Percentiles rank a stretch among this genome's conserved stretches.
Evolutionary conservation across 2,797 vertebrate species (phyloP).

Genomic region (Xenops minutus): DNA sequence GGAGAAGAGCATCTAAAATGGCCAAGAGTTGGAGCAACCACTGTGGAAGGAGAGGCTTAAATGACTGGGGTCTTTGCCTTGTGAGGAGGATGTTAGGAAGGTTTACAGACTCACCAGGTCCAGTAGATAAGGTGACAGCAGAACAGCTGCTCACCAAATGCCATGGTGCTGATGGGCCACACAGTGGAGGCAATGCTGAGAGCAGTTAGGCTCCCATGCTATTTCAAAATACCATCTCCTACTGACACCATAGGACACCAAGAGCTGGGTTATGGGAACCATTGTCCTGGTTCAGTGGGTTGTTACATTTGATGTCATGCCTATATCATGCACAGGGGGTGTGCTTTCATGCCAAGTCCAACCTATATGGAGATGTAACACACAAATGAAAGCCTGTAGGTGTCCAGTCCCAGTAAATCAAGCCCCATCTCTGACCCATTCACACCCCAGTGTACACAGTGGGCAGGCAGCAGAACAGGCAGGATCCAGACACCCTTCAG

Average conservation of each 20-base stretch:
- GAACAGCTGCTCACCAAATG: not conserved
- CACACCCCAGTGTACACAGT: not conserved
- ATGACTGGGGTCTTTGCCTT: not conserved
- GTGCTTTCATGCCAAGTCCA: not conserved
- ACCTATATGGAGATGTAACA: fast-evolving
- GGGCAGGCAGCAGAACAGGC: not conserved
- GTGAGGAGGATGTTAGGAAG: not conserved
- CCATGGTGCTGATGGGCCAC: not conserved
- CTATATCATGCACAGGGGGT: not conserved
- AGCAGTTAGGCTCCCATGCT: fast-evolving
- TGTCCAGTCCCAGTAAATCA: not conserved
- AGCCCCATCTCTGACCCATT: fast-evolving
- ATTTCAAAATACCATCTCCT: not conserved
- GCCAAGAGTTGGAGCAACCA: not conserved
- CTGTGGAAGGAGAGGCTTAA: not conserved
- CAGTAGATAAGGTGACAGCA: not conserved
- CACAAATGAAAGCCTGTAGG: not conserved
- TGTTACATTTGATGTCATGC: not conserved
- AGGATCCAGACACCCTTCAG: not conserved
- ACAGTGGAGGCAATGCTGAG: not conserved
- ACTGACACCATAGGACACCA: not conserved
- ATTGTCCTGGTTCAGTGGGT: not conserved
- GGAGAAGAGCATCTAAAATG: not conserved
- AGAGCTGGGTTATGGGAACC: not conserved
- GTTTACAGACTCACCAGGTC: not conserved